Percentiles rank a stretch among this genome's conserved stretches.
phyloP scores from a whole-genome alignment of 2,797 vertebrate species.

The Crax fasciolata region DNA sequence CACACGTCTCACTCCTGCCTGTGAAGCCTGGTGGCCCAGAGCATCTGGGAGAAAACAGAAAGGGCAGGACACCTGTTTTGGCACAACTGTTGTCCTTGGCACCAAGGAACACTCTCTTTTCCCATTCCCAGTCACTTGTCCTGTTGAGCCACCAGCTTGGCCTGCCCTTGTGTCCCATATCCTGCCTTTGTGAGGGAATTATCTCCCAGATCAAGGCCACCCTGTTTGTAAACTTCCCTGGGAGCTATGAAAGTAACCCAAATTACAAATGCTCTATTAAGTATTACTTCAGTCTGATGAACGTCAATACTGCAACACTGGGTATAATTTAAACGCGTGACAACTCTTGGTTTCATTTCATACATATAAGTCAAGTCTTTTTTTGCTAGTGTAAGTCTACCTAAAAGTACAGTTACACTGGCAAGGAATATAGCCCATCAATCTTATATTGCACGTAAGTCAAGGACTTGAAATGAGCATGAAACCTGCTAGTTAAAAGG shows the following conservation, averaged over 20 bases:
- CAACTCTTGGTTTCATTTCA: not conserved
- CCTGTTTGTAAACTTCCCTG: not conserved
- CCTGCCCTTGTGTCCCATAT: not conserved
- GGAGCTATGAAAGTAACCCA: not conserved
- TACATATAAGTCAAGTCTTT: not conserved
- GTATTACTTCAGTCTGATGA: not conserved
- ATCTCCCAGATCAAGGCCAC: not conserved
- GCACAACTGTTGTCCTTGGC: not conserved
- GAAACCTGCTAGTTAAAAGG: not conserved
- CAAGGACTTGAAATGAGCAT: not conserved
- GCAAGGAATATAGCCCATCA: not conserved
- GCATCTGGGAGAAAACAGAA: not conserved
- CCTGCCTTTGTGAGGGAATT: not conserved
- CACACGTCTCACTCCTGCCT: not conserved
- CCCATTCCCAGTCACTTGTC: not conserved
- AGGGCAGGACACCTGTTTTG: not conserved
- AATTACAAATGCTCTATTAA: not conserved
- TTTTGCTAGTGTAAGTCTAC: not conserved
- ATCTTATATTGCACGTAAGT: not conserved
- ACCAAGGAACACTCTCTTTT: not conserved
- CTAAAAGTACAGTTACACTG: not conserved
- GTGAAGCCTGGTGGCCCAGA: not conserved
- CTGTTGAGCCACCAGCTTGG: accelerated
- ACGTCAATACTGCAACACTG: not conserved
- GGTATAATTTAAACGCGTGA: not conserved